Conservation (phyloP, 1,140 invertebrate species). For the Lepidostoma basale region DNA sequence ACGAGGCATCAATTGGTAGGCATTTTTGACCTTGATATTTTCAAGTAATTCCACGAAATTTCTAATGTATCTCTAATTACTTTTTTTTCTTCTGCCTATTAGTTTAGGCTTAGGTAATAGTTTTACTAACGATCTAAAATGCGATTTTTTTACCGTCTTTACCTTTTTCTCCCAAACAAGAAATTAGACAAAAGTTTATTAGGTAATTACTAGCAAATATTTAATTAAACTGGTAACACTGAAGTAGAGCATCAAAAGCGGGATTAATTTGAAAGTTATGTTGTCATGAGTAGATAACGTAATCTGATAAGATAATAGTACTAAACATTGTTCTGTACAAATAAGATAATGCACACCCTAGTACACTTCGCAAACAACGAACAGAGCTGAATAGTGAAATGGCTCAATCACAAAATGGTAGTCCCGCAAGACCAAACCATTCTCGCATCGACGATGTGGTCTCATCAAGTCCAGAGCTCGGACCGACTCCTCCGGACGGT, state of each 20-base stretch:
- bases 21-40: too few species aligned
- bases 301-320: constrained; percentile 18
- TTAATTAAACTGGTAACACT: too few species aligned
- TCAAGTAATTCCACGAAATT: too few species aligned
- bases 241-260: background rate
- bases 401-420: background rate
- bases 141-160: too few species aligned
- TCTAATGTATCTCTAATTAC: too few species aligned
- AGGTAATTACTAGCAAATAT: too few species aligned
- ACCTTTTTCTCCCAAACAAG: too few species aligned
- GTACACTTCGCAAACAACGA: constrained; percentile 3
- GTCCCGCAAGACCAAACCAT: background rate
- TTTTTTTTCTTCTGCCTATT: too few species aligned
- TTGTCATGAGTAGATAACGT: constrained; percentile 3
- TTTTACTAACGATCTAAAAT: too few species aligned
- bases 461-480: constrained; percentile 67
- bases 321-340: background rate
- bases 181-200: too few species aligned
- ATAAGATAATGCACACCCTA: constrained; percentile 19
- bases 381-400: background rate
- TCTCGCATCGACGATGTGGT: constrained; percentile 60
- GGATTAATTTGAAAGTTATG: constrained; percentile 15
- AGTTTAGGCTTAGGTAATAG: too few species aligned
- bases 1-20: too few species aligned
- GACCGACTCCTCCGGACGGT: constrained; percentile 66